Conservation (phyloP, 2,113 vertebrate genomes). For the Onychostruthus taczanowskii region DNA sequence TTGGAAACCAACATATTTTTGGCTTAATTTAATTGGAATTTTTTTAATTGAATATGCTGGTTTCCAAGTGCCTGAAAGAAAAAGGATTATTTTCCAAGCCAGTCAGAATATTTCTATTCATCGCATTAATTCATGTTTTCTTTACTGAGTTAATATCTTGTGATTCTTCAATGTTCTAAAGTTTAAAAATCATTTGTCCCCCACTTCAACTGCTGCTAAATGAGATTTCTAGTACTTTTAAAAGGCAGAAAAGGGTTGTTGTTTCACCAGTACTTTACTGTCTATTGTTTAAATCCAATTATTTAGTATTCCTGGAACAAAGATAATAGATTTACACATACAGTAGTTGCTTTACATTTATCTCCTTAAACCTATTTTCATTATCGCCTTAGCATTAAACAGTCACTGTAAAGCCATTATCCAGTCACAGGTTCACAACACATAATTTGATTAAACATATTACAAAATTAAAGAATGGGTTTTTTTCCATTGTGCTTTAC, state of each 20-base stretch:
- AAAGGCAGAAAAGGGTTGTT: neutral
- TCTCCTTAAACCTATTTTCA: neutral
- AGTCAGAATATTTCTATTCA: neutral
- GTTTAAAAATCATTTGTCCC: neutral
- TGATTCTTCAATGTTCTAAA: neutral
- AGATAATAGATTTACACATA: neutral
- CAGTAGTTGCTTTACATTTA: neutral
- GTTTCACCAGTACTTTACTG: neutral
- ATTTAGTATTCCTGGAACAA: conserved; percentile 4
- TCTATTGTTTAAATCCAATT: conserved; percentile 25
- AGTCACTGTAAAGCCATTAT: neutral
- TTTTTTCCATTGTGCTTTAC: neutral
- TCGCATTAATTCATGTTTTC: neutral
- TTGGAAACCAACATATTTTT: neutral
- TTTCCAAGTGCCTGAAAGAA: neutral
- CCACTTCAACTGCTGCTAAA: neutral
- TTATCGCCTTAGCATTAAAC: neutral
- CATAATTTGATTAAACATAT: conserved; percentile 6
- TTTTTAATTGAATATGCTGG: neutral
- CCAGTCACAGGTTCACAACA: neutral
- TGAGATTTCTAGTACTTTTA: neutral
- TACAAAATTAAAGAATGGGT: neutral
- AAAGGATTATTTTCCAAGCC: neutral
- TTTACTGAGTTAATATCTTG: neutral
- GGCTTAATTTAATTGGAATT: neutral